phyloP scores from a whole-genome alignment of 2,797 vertebrate genomes.

The Cirrhinus molitorella region DNA sequence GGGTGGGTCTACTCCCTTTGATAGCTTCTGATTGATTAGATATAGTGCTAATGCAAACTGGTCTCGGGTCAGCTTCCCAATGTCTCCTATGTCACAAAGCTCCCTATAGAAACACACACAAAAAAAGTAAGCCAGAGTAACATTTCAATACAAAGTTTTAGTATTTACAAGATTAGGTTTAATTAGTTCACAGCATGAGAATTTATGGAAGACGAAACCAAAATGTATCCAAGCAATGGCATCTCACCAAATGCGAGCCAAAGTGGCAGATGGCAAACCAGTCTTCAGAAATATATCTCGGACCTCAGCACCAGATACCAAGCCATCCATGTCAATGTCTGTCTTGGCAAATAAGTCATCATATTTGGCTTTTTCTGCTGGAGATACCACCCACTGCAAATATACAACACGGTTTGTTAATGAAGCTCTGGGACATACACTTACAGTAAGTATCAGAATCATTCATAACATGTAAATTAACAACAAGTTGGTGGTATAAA shows the following conservation, averaged over 20 bases:
- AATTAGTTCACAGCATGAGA: neutral
- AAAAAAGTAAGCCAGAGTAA: slow-evolving; percentile 63
- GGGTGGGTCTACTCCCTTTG: slow-evolving; percentile 92
- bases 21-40: slow-evolving; percentile 95
- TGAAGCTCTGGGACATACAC: neutral
- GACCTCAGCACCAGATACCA: slow-evolving; percentile 95
- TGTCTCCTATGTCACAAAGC: slow-evolving; percentile 94
- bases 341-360: slow-evolving; percentile 95
- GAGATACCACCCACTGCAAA: slow-evolving; percentile 92
- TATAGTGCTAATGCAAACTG: slow-evolving; percentile 97
- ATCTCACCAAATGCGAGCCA: slow-evolving; percentile 94
- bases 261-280: slow-evolving; percentile 89
- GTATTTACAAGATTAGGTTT: neutral
- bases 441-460: neutral
- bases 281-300: slow-evolving; percentile 97
- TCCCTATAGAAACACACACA: slow-evolving; percentile 81
- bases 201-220: neutral
- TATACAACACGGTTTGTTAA: slow-evolving; percentile 11
- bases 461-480: neutral
- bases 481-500: neutral
- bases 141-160: neutral
- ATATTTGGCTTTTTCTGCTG: slow-evolving; percentile 92
- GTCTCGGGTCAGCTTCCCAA: slow-evolving; percentile 94
- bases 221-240: neutral
- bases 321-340: slow-evolving; percentile 93